A percentile compares a stretch with the other conserved stretches of the same genome.
Conservation (phyloP, 2,888 invertebrate species). For the Odiellus spinosus region DNA sequence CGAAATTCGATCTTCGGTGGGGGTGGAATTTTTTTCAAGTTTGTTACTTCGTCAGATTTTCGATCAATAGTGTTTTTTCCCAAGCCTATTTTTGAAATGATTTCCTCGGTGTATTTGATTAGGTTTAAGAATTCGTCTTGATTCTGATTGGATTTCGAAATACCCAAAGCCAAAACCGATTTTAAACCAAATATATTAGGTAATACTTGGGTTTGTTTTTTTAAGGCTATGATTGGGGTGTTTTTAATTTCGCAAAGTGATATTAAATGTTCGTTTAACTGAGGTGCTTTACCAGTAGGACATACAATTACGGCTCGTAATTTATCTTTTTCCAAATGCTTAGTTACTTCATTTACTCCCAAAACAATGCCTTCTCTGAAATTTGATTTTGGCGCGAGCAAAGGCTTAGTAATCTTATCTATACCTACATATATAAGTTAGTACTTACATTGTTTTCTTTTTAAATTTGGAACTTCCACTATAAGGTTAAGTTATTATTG, state of each 20-base stretch:
- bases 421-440: no score
- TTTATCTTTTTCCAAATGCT: background rate
- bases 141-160: background rate
- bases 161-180: background rate
- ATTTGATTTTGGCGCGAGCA: no score
- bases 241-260: background rate
- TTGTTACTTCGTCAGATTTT: no score
- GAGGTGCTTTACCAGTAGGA: background rate
- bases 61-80: no score
- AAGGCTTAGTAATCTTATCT: no score
- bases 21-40: no score
- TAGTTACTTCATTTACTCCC: constrained; percentile 1
- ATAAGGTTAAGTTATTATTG: no score
- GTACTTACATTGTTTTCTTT: no score
- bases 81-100: no score
- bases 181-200: constrained; percentile 1
- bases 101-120: background rate
- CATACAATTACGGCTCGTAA: background rate
- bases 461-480: no score
- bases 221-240: background rate
- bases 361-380: background rate
- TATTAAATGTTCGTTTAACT: background rate
- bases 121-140: no score
- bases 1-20: no score
- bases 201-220: background rate